Conservation (phyloP, 2,797 vertebrate species). For the Xerus rutilus region DNA sequence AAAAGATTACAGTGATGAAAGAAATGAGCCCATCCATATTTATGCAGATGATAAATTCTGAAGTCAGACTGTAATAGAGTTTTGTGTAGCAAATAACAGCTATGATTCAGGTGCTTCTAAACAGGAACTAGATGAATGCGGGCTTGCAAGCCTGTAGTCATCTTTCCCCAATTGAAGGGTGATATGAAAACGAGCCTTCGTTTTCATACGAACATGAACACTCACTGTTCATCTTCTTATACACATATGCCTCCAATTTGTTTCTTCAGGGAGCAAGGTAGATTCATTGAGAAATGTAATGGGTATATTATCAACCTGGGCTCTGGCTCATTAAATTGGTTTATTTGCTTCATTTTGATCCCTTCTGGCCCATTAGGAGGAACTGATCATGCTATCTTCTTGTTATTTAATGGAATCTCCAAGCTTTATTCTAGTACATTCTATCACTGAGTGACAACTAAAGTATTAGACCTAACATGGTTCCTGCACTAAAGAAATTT, state of each 20-base stretch:
- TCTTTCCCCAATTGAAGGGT: background rate
- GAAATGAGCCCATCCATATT: background rate
- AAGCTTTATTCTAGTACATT: background rate
- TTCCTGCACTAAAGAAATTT: conserved; percentile 10
- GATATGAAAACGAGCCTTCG: conserved; percentile 49
- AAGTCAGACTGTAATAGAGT: background rate
- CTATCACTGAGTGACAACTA: background rate
- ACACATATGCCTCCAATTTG: background rate
- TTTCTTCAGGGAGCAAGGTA: background rate
- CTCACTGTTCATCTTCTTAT: background rate
- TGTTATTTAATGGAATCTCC: background rate
- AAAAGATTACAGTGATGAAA: background rate
- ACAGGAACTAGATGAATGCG: background rate
- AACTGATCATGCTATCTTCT: background rate
- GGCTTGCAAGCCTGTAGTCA: background rate
- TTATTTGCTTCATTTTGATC: background rate
- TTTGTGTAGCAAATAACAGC: background rate
- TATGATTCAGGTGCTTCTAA: background rate
- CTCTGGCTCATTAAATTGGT: background rate
- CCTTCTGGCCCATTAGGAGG: background rate
- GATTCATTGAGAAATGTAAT: background rate
- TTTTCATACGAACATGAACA: too few relatives aligned
- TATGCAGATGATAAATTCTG: conserved; percentile 3
- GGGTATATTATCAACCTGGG: background rate
- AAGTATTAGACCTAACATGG: background rate